A percentile compares a stretch with the other conserved stretches of the same genome.
Evolutionary conservation across 2,797 vertebrate genomes (phyloP).

Genomic region (Coregonus sp.): DNA sequence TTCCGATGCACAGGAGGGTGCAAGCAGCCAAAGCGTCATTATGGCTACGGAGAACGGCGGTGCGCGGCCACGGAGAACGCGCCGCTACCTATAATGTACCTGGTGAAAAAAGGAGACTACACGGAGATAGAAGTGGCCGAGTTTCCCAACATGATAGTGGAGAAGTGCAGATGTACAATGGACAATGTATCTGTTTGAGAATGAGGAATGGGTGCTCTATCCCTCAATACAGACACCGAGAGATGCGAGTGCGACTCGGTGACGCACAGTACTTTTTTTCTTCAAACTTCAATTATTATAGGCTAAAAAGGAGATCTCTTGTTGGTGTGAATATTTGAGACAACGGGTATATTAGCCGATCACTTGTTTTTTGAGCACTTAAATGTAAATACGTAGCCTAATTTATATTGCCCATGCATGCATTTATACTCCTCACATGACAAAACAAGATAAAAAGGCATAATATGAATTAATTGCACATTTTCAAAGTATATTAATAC

Average conservation of each 20-base stretch:
- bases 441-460: not conserved
- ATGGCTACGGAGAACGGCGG: slow-evolving; percentile 59
- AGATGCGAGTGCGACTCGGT: not conserved
- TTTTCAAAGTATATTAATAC: not conserved
- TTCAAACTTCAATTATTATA: not conserved
- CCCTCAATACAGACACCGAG: not conserved
- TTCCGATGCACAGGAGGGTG: slow-evolving; percentile 63
- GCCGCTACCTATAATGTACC: slow-evolving; percentile 78
- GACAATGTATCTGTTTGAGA: slow-evolving; percentile 65
- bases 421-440: not conserved
- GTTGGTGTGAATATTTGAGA: slow-evolving; percentile 4
- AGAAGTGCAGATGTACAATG: slow-evolving; percentile 74
- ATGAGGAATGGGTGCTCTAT: not conserved
- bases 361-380: slow-evolving; percentile 66
- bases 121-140: slow-evolving; percentile 79
- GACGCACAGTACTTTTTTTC: slow-evolving; percentile 12
- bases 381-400: slow-evolving; percentile 48
- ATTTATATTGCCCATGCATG: not conserved
- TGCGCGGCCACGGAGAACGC: slow-evolving; percentile 68
- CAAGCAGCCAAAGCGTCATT: slow-evolving; percentile 49
- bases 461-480: not conserved
- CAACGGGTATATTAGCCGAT: slow-evolving; percentile 13
- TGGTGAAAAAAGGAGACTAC: slow-evolving; percentile 74
- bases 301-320: not conserved
- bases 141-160: slow-evolving; percentile 77